phyloP scores from a whole-genome alignment of 2,113 vertebrate species.

The Oenanthe melanoleuca region DNA sequence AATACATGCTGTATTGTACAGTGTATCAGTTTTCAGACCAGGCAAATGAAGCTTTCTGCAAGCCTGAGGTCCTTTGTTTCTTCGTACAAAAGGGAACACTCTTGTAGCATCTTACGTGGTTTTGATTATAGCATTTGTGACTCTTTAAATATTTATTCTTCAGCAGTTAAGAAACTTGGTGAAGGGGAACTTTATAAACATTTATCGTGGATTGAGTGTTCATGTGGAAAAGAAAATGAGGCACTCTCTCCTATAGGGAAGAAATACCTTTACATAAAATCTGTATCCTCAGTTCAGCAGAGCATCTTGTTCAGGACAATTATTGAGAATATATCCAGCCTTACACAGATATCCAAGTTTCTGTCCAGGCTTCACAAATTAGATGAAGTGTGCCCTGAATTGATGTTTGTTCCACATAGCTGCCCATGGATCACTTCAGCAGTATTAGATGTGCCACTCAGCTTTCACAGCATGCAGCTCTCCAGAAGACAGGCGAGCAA shows the following conservation, averaged over 20 bases:
- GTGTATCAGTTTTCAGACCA: conserved; percentile 55
- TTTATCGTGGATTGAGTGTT: neutral
- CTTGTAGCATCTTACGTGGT: conserved; percentile 10
- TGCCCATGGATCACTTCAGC: neutral
- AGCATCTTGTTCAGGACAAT: neutral
- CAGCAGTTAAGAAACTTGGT: conserved; percentile 37
- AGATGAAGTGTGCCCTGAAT: neutral
- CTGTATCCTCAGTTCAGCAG: neutral
- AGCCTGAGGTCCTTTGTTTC: conserved; percentile 36
- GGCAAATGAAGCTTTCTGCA: conserved; percentile 41
- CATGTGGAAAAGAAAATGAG: conserved; percentile 29
- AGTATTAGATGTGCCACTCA: neutral
- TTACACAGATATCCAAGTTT: neutral
- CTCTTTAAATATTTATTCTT: conserved; percentile 58
- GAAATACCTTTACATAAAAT: conserved; percentile 3
- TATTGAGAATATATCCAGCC: neutral
- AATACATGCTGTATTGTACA: neutral
- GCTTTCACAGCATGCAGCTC: neutral
- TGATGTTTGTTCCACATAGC: neutral
- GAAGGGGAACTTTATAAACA: conserved; percentile 24
- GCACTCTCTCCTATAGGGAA: neutral
- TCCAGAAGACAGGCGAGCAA: neutral
- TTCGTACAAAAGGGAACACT: neutral
- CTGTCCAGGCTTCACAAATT: neutral
- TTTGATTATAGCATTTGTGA: conserved; percentile 50